Percentiles rank a stretch among this genome's conserved stretches.
phyloP scores from a whole-genome alignment of 2,797 vertebrate genomes.

The Chaunax sp. region DNA sequence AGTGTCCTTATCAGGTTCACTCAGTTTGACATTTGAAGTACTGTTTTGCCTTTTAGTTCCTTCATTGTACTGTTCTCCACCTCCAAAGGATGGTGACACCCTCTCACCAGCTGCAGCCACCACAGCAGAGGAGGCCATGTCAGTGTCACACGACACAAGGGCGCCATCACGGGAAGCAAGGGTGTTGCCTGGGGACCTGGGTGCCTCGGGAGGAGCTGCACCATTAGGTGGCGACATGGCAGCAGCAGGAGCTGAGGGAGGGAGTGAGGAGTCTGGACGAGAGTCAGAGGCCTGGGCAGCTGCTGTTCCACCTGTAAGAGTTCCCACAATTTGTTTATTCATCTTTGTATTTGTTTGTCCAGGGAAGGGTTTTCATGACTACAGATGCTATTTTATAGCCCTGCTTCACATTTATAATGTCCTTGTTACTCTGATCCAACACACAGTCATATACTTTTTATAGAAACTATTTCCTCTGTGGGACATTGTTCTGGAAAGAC shows the following conservation, averaged over 20 bases:
- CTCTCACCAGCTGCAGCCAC: slow-evolving; percentile 89
- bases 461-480: not conserved
- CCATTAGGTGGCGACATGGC: slow-evolving; percentile 77
- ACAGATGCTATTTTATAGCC: not conserved
- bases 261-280: slow-evolving; percentile 78
- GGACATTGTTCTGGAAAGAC: not conserved
- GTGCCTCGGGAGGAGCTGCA: slow-evolving; percentile 67
- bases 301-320: slow-evolving; percentile 89
- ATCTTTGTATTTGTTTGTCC: not conserved
- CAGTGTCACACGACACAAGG: slow-evolving; percentile 77
- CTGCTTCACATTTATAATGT: slow-evolving; percentile 3
- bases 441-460: not conserved
- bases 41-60: not conserved
- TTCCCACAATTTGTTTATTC: not conserved
- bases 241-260: slow-evolving; percentile 68
- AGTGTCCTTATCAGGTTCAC: not conserved
- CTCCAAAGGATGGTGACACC: slow-evolving; percentile 81
- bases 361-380: not conserved
- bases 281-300: slow-evolving; percentile 90
- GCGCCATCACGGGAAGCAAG: slow-evolving; percentile 58
- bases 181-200: slow-evolving; percentile 78
- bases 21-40: not conserved
- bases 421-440: not conserved
- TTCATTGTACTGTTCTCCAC: slow-evolving; percentile 19
- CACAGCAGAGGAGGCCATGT: slow-evolving; percentile 92